A percentile compares a stretch with the other conserved stretches of the same genome.
Conservation (phyloP, 2,797 vertebrate genomes). For the Enteromius mattozi region DNA sequence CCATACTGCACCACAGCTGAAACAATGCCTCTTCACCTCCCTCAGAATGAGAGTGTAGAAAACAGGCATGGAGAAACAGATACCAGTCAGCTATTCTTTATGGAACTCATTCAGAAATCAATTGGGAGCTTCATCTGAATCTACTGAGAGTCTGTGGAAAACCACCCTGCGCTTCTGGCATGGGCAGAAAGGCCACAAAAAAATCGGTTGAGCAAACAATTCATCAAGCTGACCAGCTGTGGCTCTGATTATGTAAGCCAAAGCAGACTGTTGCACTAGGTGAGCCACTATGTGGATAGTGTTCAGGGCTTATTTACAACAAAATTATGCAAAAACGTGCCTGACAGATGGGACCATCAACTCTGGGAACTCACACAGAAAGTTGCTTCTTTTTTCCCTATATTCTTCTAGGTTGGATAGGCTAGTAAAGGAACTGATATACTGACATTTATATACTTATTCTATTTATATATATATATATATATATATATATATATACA, state of each 20-base stretch:
- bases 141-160: not conserved
- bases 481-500: no score
- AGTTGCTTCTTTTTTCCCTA: slow-evolving; percentile 39
- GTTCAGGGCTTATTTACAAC: slow-evolving; percentile 57
- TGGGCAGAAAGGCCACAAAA: not conserved
- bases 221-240: slow-evolving; percentile 45
- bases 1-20: not conserved
- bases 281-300: not conserved
- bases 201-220: slow-evolving; percentile 22
- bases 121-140: slow-evolving; percentile 6
- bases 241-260: slow-evolving; percentile 11
- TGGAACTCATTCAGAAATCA: slow-evolving; percentile 30
- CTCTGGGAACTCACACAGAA: slow-evolving; percentile 59
- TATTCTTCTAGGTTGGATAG: slow-evolving; percentile 55
- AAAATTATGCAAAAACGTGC: slow-evolving; percentile 64
- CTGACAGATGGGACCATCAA: slow-evolving; percentile 70
- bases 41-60: not conserved
- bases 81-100: slow-evolving; percentile 17
- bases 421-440: not conserved
- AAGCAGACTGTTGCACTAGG: slow-evolving; percentile 18
- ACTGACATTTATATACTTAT: no score
- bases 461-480: no score
- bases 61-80: not conserved
- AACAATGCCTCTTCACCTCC: not conserved
- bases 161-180: not conserved